Conservation (phyloP, 2,888 invertebrate species). For the Lepidocyrtinus sp. region DNA sequence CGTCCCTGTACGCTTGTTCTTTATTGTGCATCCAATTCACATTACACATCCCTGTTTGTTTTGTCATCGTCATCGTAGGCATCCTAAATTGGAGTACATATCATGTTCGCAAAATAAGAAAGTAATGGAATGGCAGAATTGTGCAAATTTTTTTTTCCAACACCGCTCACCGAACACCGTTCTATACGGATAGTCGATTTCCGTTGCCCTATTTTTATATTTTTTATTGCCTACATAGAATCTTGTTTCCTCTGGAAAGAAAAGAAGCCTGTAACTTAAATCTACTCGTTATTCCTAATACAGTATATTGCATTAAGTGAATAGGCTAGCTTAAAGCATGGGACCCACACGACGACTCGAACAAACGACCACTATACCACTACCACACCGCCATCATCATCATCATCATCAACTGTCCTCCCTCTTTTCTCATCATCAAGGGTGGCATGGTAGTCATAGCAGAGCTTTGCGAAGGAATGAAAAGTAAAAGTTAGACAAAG, state of each 20-base stretch:
- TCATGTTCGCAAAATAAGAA: not conserved
- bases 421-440: constrained; percentile 32
- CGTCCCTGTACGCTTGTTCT: not conserved
- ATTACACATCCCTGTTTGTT: not conserved
- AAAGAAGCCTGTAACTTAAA: not conserved
- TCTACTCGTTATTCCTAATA: not conserved
- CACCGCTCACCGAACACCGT: too few relatives aligned
- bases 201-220: not conserved
- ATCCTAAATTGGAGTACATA: not conserved
- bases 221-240: not conserved
- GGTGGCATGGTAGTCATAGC: constrained; percentile 27
- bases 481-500: constrained; percentile 40
- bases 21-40: constrained; percentile 11
- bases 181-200: not conserved
- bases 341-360: too few relatives aligned
- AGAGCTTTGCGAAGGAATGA: constrained; percentile 25
- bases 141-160: too few relatives aligned
- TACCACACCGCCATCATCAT: too few relatives aligned
- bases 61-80: not conserved
- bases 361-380: too few relatives aligned
- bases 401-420: too few relatives aligned
- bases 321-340: too few relatives aligned
- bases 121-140: not conserved
- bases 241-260: not conserved
- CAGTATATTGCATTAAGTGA: not conserved